Evolutionary conservation across 2,797 vertebrate species (phyloP).

Genomic region (Enteromius mattozi): DNA sequence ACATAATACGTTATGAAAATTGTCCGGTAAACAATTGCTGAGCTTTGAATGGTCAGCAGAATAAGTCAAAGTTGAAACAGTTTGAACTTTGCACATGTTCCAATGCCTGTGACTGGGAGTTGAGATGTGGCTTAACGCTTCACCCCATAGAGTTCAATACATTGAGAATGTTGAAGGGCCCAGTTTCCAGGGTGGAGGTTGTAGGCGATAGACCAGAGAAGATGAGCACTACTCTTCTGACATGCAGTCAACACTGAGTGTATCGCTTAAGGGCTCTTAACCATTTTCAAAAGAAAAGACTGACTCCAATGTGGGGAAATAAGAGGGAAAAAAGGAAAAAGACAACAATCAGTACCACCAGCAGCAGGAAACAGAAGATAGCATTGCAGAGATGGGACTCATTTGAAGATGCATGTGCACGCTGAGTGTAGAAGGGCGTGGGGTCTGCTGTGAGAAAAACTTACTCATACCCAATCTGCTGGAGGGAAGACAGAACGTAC

Average conservation of each 20-base stretch:
- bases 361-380: slow-evolving; percentile 45
- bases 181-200: slow-evolving; percentile 29
- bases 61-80: neutral
- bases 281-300: slow-evolving; percentile 30
- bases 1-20: neutral
- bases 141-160: neutral
- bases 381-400: slow-evolving; percentile 40
- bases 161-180: neutral
- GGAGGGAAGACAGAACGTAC: slow-evolving; percentile 64
- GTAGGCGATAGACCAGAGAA: slow-evolving; percentile 26
- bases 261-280: slow-evolving; percentile 51
- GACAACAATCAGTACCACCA: slow-evolving; percentile 39
- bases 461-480: slow-evolving; percentile 73
- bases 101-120: neutral
- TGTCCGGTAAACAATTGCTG: neutral
- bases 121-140: neutral
- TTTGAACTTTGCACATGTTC: neutral
- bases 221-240: slow-evolving; percentile 8
- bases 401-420: slow-evolving; percentile 48
- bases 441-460: slow-evolving; percentile 62
- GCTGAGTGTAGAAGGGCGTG: slow-evolving; percentile 28
- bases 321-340: slow-evolving; percentile 25
- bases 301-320: slow-evolving; percentile 22
- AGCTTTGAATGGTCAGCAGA: neutral
- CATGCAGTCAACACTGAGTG: slow-evolving; percentile 22